Percentiles rank a stretch among this genome's conserved stretches.
Evolutionary conservation across 2,797 vertebrate genomes (phyloP).

Genomic region (Serranus cabrilla): DNA sequence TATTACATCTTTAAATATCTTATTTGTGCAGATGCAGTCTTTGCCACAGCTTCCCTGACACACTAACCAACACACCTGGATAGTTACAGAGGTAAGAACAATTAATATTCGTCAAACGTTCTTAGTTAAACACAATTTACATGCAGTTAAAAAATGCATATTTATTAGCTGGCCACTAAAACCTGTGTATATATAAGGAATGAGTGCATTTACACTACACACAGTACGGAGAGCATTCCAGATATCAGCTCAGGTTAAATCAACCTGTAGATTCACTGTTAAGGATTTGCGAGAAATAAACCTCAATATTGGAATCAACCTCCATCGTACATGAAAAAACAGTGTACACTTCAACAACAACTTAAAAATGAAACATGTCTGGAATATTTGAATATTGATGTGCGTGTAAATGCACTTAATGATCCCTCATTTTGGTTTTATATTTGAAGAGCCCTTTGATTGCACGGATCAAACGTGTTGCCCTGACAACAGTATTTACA

Average conservation of each 20-base stretch:
- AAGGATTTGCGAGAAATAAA: slow-evolving; percentile 1
- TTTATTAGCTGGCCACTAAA: slow-evolving; percentile 39
- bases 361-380: not conserved
- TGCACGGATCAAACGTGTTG: slow-evolving; percentile 38
- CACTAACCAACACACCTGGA: slow-evolving; percentile 8
- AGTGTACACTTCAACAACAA: not conserved
- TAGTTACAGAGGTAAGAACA: slow-evolving; percentile 42
- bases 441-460: slow-evolving; percentile 72
- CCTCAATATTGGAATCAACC: not conserved
- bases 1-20: not conserved
- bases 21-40: slow-evolving; percentile 45
- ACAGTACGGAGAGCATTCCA: slow-evolving; percentile 7
- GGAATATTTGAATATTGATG: slow-evolving; percentile 11
- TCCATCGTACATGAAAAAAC: not conserved
- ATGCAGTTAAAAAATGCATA: slow-evolving; percentile 60
- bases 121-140: slow-evolving; percentile 41
- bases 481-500: slow-evolving; percentile 33
- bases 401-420: slow-evolving; percentile 31
- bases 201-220: slow-evolving; percentile 29
- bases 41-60: slow-evolving; percentile 44
- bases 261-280: not conserved
- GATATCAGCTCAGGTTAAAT: not conserved
- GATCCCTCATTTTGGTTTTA: slow-evolving; percentile 60
- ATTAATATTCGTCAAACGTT: slow-evolving; percentile 6
- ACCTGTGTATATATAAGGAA: slow-evolving; percentile 3